Conservation (phyloP, 2,113 vertebrate genomes). For the Oryzias celebensis region DNA sequence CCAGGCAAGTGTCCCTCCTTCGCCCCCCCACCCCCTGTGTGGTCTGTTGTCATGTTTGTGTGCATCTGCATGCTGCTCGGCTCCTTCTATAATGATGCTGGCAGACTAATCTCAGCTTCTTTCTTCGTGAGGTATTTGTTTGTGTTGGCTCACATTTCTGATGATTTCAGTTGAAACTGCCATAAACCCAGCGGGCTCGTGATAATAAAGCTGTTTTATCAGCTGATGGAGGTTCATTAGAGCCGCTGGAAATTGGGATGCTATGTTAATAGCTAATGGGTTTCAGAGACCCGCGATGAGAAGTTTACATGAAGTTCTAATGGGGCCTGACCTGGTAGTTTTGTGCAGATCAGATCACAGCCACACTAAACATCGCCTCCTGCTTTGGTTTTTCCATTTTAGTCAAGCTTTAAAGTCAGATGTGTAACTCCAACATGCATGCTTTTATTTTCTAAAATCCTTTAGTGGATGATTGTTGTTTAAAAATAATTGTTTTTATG, state of each 20-base stretch:
- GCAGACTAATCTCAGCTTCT: conserved; percentile 43
- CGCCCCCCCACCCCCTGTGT: conserved; percentile 53
- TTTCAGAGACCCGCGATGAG: conserved; percentile 19
- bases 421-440: conserved; percentile 16
- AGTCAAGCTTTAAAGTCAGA: not conserved
- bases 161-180: conserved; percentile 43
- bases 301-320: not conserved
- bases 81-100: conserved; percentile 38
- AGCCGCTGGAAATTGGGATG: not conserved
- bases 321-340: not conserved
- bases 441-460: conserved; percentile 7
- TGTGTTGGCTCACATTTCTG: conserved; percentile 44
- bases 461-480: conserved; percentile 34
- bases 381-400: conserved; percentile 6
- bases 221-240: conserved; percentile 33
- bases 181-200: conserved; percentile 22
- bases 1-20: conserved; percentile 88
- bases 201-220: conserved; percentile 47
- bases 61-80: conserved; percentile 51
- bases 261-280: conserved; percentile 24
- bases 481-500: conserved; percentile 6
- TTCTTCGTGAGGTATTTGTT: conserved; percentile 58
- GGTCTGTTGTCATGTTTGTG: conserved; percentile 23
- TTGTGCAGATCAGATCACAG: conserved; percentile 24
- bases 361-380: conserved; percentile 51